These are phyloP conservation scores for Taphrorychus bicolor DNA, from an alignment of 2,888 invertebrate genomes.

Conservation along the genomic window DNA sequence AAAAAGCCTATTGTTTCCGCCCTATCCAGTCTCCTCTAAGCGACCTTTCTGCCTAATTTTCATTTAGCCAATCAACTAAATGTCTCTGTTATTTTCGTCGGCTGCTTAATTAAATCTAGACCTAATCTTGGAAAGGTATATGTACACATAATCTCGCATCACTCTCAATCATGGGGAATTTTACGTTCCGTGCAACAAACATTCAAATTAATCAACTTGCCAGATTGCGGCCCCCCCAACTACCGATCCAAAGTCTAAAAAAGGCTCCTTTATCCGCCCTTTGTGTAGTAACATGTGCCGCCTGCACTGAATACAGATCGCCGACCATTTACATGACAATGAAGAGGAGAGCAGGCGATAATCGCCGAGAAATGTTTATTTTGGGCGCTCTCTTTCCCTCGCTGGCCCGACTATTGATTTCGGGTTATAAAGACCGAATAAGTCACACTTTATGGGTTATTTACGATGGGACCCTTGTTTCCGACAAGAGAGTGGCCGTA, in stretches of 20 bases:
- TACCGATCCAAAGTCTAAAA: background rate
- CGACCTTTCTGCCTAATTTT: too few relatives aligned
- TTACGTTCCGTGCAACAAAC: too few relatives aligned
- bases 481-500: background rate
- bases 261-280: background rate
- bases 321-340: constrained; percentile 33
- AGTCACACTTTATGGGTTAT: constrained; percentile 21
- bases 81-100: too few relatives aligned
- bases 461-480: constrained; percentile 12
- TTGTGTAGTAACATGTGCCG: constrained; percentile 11
- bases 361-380: constrained; percentile 28
- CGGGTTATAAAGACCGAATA: constrained; percentile 9
- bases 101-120: too few relatives aligned
- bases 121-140: too few relatives aligned
- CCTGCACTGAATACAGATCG: constrained; percentile 8
- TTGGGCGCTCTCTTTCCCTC: constrained; percentile 18
- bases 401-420: constrained; percentile 10
- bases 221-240: background rate
- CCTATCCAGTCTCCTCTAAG: too few relatives aligned
- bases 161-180: too few relatives aligned
- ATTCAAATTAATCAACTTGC: background rate
- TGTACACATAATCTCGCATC: too few relatives aligned
- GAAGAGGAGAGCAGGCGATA: constrained; percentile 19
- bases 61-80: too few relatives aligned
- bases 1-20: too few relatives aligned